phyloP scores from a whole-genome alignment of 2,797 vertebrate genomes.

The Gobionotothen gibberifrons region DNA sequence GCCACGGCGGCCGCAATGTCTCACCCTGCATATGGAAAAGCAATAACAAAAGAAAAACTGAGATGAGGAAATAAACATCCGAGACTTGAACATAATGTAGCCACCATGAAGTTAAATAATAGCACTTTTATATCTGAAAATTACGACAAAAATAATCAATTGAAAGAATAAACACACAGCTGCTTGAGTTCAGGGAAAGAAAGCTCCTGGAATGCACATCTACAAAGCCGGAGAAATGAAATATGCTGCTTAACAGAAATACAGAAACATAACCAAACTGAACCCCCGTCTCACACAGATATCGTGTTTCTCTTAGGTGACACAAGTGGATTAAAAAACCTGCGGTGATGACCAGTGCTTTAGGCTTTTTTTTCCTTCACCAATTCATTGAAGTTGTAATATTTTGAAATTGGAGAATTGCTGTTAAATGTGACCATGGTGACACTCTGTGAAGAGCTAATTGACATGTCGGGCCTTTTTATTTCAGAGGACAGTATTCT shows the following conservation, averaged over 20 bases:
- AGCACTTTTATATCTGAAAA: constrained; percentile 90
- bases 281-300: constrained; percentile 33
- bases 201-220: constrained; percentile 99
- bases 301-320: constrained; percentile 37
- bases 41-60: constrained; percentile 44
- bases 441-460: constrained; percentile 29
- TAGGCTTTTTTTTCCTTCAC: constrained; percentile 33
- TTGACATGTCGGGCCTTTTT: constrained; percentile 26
- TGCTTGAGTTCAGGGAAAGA: constrained; percentile 87
- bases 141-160: constrained; percentile 80
- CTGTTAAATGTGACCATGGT: constrained; percentile 8
- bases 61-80: constrained; percentile 61
- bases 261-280: constrained; percentile 30
- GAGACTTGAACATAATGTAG: constrained; percentile 85
- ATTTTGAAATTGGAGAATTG: constrained; percentile 15
- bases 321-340: constrained; percentile 25
- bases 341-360: constrained; percentile 47
- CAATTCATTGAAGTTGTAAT: not conserved
- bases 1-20: constrained; percentile 86
- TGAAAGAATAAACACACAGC: constrained; percentile 66
- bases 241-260: constrained; percentile 51
- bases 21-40: constrained; percentile 89
- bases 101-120: constrained; percentile 89
- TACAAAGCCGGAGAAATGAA: constrained; percentile 83
- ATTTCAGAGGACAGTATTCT: constrained; percentile 35